Evolutionary conservation across 2,113 vertebrate species (phyloP).

Genomic region (Alaudala cheleensis): DNA sequence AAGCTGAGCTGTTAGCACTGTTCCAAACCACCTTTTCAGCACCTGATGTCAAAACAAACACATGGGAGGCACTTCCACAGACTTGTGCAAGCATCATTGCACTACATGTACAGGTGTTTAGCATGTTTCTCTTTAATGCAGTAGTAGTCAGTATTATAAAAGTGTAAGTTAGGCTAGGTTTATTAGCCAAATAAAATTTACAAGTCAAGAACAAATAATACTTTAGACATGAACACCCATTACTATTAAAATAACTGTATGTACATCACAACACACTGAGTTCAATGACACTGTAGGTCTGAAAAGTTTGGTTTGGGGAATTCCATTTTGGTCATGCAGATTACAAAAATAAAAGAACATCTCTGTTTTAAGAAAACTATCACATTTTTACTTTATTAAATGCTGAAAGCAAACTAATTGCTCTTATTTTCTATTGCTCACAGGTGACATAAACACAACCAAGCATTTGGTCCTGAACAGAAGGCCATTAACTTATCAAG

Average conservation of each 20-base stretch:
- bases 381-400: neutral
- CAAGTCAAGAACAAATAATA: neutral
- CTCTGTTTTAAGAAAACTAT: neutral
- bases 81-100: neutral
- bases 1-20: neutral
- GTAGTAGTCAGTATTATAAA: neutral
- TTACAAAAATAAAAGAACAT: neutral
- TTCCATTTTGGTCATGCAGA: neutral
- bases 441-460: neutral
- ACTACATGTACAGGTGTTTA: neutral
- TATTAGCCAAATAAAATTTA: neutral
- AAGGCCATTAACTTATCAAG: neutral
- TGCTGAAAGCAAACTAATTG: neutral
- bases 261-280: neutral
- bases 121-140: neutral
- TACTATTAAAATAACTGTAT: neutral
- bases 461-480: neutral
- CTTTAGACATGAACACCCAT: neutral
- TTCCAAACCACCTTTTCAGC: neutral
- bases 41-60: neutral
- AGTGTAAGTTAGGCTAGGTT: neutral
- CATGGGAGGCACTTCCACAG: neutral
- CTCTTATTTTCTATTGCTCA: neutral
- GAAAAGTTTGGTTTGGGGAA: neutral
- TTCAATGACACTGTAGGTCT: neutral